Evolutionary conservation across 2,113 vertebrate species (phyloP).

Genomic region (Myotis brandtii): DNA sequence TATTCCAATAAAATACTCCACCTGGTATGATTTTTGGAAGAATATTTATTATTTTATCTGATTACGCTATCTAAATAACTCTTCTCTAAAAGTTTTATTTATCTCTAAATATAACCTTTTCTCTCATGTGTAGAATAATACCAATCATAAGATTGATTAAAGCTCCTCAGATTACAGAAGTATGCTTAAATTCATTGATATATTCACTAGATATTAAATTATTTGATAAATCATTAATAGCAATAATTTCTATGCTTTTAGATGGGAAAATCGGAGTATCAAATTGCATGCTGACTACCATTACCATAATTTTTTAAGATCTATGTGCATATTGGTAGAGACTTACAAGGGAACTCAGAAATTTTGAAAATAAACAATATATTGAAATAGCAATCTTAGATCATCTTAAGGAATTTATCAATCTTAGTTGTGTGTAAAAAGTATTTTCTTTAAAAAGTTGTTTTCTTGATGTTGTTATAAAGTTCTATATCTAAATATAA

Average conservation of each 20-base stretch:
- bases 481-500: background rate
- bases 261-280: background rate
- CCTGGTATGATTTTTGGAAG: background rate
- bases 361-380: slow-evolving; percentile 2
- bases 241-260: background rate
- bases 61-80: background rate
- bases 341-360: background rate
- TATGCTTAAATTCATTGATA: background rate
- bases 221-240: background rate
- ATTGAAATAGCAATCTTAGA: background rate
- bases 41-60: background rate
- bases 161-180: background rate
- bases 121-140: background rate
- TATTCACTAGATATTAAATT: background rate
- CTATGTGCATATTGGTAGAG: background rate
- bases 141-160: background rate
- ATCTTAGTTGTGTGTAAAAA: background rate
- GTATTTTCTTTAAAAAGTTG: background rate
- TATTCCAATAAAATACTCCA: background rate
- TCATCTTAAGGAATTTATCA: background rate
- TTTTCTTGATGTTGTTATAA: background rate
- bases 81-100: slow-evolving; percentile 10
- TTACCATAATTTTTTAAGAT: background rate
- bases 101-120: background rate
- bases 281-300: background rate